Base-by-base conservation (phyloP, 2,888 invertebrate genomes). In the Meteorus colon region DNA sequence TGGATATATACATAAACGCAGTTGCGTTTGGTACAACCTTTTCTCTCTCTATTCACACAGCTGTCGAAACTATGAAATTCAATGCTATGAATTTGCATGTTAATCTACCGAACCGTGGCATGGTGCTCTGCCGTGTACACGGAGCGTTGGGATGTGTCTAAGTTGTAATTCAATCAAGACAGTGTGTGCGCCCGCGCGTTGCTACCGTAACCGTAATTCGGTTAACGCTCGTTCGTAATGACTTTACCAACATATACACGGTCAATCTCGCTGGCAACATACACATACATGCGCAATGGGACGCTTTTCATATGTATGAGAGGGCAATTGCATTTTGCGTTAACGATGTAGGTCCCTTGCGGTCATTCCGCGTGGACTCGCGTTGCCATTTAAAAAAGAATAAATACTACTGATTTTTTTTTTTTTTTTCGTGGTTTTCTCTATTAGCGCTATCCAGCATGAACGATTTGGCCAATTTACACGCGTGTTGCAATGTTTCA, bases 61-160 rank as follows among this genome's bases (percentile, higher is more conserved):
- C 86, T 86, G 86, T 85, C 86, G 85, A 87, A 87, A 87, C 87
- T 87, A 86, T 87, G 87, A 86, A 87, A 87, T 86, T 86, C 86
- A 87, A 87, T 87, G 86, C 84, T 82, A 82, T 83, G 77, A 87
- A 87, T 87, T 87, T 87, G 81, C 87, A 86, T 87, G 83, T 82
- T 86, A 86, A 87, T 86, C 84, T 84, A 66, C 55, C 59, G 51
- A 67, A 69, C 79, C 81, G 81, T 71, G 83, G 84, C 82, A 84
- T 68, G 31, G 85, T 83, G 80, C 77, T 69, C 68, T 67, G 77
- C 78, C 79, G 77, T 80, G 80, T 81, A 82, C 79, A 78, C 77
- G 75, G 78, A 77, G 78, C 81, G 81, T 81, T 81, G 75, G 80
- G 86, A 84, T 86, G 82, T 82, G 83, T 81, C 86, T 84, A 86